Evolutionary conservation across 1,140 invertebrate species (phyloP).

Genomic region (Oncopodura yosiiana): DNA sequence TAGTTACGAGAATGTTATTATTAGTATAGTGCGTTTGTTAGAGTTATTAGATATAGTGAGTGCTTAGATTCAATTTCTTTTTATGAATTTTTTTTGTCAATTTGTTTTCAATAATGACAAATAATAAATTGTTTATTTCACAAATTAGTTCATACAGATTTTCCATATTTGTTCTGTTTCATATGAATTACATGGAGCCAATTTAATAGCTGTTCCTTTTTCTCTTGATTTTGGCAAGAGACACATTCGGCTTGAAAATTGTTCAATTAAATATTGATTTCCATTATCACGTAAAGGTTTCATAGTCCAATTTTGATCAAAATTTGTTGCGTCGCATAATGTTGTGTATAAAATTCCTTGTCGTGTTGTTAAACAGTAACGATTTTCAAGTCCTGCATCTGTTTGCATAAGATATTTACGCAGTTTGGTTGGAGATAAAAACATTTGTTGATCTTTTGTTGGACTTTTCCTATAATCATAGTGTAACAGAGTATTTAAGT

Average conservation of each 20-base stretch:
- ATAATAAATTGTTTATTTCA: too few relatives aligned
- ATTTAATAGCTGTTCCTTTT: slow-evolving; percentile 3
- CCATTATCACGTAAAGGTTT: slow-evolving; percentile 19
- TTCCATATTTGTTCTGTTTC: slow-evolving; percentile 34
- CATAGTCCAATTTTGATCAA: slow-evolving; percentile 26
- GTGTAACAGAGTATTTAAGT: too few relatives aligned
- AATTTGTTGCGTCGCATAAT: slow-evolving; percentile 8
- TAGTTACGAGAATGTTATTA: too few relatives aligned
- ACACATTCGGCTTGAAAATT: slow-evolving; percentile 20
- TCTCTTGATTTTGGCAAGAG: slow-evolving; percentile 17
- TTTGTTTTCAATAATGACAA: too few relatives aligned
- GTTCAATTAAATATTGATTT: slow-evolving; percentile 22
- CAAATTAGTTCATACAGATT: too few relatives aligned
- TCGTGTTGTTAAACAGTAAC: slow-evolving; percentile 11
- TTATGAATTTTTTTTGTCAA: too few relatives aligned
- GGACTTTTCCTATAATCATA: slow-evolving; percentile 10
- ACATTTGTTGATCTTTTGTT: slow-evolving; percentile 5
- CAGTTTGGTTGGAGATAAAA: background rate
- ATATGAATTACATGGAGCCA: slow-evolving; percentile 26
- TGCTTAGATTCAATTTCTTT: too few relatives aligned
- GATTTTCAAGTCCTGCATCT: slow-evolving; percentile 1
- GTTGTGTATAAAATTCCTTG: slow-evolving; percentile 7
- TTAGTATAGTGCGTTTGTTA: too few relatives aligned
- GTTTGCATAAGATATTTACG: background rate
- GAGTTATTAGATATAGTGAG: too few relatives aligned